Evolutionary conservation across 2,888 invertebrate genomes (phyloP), one percentile per base, ranked within the genome.

Genomic region (Spodoptera picta): DNA sequence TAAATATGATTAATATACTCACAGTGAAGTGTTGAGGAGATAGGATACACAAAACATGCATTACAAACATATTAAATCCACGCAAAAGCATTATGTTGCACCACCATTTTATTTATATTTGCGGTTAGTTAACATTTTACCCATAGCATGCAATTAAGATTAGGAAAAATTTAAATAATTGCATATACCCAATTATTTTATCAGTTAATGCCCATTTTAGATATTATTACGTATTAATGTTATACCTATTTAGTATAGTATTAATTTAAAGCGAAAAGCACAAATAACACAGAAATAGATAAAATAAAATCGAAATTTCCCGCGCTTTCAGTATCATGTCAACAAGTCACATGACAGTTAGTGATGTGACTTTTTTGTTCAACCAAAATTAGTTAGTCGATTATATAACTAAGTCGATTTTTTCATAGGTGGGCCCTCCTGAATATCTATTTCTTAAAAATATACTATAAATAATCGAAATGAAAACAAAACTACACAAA

Each of bases 1-100:
- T 78, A 78, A 48, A 71, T 64, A 76, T 64, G 65, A 31, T 49
- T 67, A 53, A 54, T 58, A 64, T 80, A 80, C 75, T 79, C 60
- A 79, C 81, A 76, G 74, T 69, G 54, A 66, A 61, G 56, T 75
- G 65, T 69, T 66, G 61, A 61, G 55, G 52, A 52, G 54, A 36
- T 65, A 57, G 64, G 50, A 68, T 51, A 65, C 59, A 68, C 27
- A 65, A 52, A 66, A 65, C 69, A 70, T 72, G 75, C 78, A 63
- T 57, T 48, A 48, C 49, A 54, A 62, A 65, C 44, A 47, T 64
- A 69, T 9, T 9, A 54, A 27, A 27, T 54, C 31, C 65, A 65
- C 60, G 67, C 75, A 65, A 5, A 68, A 60, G 65, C 71, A 41
- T 57, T 56, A 47, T 14, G n/a, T 48, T 48, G 48, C 27, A n/a